Conservation (phyloP, 1,140 invertebrate species). For the Halyomorpha halys region DNA sequence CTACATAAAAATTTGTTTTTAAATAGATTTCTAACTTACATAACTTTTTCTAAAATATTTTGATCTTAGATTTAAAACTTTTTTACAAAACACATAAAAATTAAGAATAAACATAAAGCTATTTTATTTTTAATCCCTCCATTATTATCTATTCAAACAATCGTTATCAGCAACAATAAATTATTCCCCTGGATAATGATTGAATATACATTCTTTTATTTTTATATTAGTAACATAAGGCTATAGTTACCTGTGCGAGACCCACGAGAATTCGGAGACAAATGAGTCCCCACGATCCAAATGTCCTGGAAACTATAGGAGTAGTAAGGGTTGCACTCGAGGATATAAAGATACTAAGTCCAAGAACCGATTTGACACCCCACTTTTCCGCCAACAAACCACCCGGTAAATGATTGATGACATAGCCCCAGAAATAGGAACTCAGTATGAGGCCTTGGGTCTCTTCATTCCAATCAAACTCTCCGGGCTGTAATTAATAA, state of each 20-base stretch:
- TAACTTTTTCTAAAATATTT: too few species aligned
- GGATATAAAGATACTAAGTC: constrained; percentile 48
- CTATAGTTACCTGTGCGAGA: constrained; percentile 39
- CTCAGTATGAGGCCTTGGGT: too few species aligned
- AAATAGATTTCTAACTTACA: not conserved
- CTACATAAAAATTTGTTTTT: not conserved
- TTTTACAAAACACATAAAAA: too few species aligned
- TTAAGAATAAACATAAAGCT: too few species aligned
- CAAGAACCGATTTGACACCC: constrained; percentile 63
- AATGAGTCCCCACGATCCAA: constrained; percentile 50
- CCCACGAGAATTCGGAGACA: constrained; percentile 49
- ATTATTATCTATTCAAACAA: too few species aligned
- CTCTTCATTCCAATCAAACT: constrained; percentile 32
- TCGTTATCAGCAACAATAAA: too few species aligned
- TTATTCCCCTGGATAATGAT: too few species aligned
- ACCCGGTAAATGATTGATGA: constrained; percentile 60
- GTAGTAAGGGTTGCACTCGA: constrained; percentile 58
- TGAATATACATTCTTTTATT: too few species aligned
- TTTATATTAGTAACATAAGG: too few species aligned
- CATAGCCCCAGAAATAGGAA: constrained; percentile 67
- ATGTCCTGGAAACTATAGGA: constrained; percentile 48
- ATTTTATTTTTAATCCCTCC: too few species aligned
- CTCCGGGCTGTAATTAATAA: too few species aligned
- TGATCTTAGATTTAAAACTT: too few species aligned
- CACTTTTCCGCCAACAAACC: constrained; percentile 62